Conservation (phyloP, 2,888 invertebrate species). For the Seladonia tumulorum region DNA sequence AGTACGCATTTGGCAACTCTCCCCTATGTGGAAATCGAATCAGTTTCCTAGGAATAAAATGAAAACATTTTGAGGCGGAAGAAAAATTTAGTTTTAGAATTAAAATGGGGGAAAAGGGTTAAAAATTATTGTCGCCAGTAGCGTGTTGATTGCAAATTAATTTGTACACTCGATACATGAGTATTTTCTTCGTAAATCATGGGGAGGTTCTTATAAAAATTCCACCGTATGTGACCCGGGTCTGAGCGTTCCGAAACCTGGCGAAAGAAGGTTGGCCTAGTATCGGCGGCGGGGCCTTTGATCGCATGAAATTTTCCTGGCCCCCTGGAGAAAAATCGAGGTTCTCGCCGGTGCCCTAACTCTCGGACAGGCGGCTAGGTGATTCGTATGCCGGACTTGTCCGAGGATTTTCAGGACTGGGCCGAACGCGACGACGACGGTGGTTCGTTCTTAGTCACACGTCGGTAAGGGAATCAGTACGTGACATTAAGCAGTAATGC, state of each 20-base stretch:
- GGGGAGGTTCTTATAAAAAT: not conserved
- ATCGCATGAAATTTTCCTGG: conserved; percentile 28
- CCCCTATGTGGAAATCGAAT: too few relatives aligned
- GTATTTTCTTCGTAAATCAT: not conserved
- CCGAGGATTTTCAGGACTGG: conserved; percentile 69
- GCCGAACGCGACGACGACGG: conserved; percentile 27
- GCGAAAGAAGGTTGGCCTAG: not conserved
- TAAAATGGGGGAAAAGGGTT: too few relatives aligned
- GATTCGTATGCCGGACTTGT: conserved; percentile 67
- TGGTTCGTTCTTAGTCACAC: conserved; percentile 69
- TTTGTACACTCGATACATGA: too few relatives aligned
- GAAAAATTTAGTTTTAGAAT: too few relatives aligned
- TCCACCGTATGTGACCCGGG: not conserved
- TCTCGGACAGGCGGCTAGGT: conserved; percentile 38
- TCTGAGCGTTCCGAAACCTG: conserved; percentile 25
- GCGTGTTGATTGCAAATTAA: too few relatives aligned
- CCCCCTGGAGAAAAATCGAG: conserved; percentile 53
- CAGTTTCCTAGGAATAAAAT: too few relatives aligned
- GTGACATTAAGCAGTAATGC: conserved; percentile 74
- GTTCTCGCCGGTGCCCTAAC: conserved; percentile 37
- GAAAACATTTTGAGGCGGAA: too few relatives aligned
- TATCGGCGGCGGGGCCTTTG: conserved; percentile 48
- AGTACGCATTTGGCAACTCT: too few relatives aligned
- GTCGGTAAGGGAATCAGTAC: conserved; percentile 72
- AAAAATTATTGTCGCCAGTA: too few relatives aligned